Evolutionary conservation across 2,888 invertebrate species (phyloP), one percentile per base, ranked within the genome.

Genomic region (Dryocosmus kuriphilus): DNA sequence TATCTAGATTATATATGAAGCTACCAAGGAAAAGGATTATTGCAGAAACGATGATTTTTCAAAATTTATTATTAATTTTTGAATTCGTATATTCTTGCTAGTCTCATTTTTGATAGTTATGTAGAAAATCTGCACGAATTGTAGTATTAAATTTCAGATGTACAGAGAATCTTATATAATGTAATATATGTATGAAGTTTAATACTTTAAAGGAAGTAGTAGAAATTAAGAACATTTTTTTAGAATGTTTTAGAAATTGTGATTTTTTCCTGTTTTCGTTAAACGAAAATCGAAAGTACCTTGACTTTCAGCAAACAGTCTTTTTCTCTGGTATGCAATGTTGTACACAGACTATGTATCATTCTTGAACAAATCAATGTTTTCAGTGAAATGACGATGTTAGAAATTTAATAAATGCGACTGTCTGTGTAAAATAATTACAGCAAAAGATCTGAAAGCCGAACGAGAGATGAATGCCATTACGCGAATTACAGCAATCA

Each of bases 101-200:
- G n/a, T 46, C 51, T n/a, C 41, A 41, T 41, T 41, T 16, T 41
- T 16, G 41, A 41, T 5, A 41, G n/a, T 22, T 22, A n/a, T n/a
- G n/a, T n/a, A 9, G n/a, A 11, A 46, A 46, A 7, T 24, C 30
- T 67, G 46, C 46, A 46, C 41, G 67, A 67, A 67, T 67, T 67
- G 41, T 67, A 67, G 67, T 67, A 67, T 67, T 67, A 67, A 67
- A 67, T 67, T 67, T 67, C 67, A 67, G 46, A 67, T 67, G 67
- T 67, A 67, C 67, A 67, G 67, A 67, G 67, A 67, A 67, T 41
- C 67, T 67, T 67, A 67, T 67, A 67, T 27, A 67, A 67, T 67
- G 67, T 67, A 67, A 67, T 67, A 67, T 67, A 67, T 67, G 67
- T 67, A 67, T 67, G 67, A 67, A 67, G 67, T 67, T 67, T 67